These are phyloP conservation scores for Papilio gigon DNA, from an alignment of 2,888 invertebrate genomes.

Conservation along the genomic window DNA sequence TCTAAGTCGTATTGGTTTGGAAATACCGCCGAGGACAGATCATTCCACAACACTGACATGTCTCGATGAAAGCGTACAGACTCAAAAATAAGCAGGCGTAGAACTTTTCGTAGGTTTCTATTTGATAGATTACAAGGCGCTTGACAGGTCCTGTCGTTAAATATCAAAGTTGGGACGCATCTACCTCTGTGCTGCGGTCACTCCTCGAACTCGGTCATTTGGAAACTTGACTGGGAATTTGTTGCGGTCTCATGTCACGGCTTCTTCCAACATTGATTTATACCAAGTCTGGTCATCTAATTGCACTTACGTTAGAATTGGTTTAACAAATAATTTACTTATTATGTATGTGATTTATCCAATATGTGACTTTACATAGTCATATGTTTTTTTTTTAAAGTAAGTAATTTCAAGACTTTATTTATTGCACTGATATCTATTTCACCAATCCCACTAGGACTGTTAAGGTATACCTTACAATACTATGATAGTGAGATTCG, in stretches of 20 bases:
- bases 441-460: no score
- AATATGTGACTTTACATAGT: neutral
- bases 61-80: no score
- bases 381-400: neutral
- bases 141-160: neutral
- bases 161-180: slow-evolving; percentile 51
- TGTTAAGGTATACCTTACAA: no score
- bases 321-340: slow-evolving; percentile 11
- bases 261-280: slow-evolving; percentile 35
- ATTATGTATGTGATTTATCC: slow-evolving; percentile 8
- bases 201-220: slow-evolving; percentile 41
- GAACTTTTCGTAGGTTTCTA: neutral
- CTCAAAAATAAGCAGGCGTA: neutral
- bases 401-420: neutral
- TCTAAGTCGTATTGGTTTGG: no score
- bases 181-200: slow-evolving; percentile 41
- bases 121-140: neutral
- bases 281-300: slow-evolving; percentile 18
- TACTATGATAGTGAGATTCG: no score
- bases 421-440: no score
- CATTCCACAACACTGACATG: no score
- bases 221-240: slow-evolving; percentile 41
- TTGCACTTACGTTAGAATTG: slow-evolving; percentile 29
- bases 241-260: slow-evolving; percentile 35
- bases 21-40: no score